Evolutionary conservation across 2,797 vertebrate species (phyloP).

Genomic region (Helarctos malayanus): DNA sequence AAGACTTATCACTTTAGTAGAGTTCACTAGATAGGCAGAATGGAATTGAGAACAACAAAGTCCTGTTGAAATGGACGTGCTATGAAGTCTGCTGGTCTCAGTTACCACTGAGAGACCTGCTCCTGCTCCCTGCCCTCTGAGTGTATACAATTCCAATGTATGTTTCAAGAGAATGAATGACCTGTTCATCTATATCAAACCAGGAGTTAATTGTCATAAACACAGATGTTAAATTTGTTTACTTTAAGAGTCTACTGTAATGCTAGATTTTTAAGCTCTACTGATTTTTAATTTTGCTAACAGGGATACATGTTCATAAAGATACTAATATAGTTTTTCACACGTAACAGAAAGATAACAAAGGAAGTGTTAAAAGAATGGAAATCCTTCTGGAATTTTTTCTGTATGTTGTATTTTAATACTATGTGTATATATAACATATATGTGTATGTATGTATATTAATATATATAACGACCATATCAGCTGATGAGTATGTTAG

Average conservation of each 20-base stretch:
- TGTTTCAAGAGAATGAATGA: conserved; percentile 10
- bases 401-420: background rate
- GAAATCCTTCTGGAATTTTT: background rate
- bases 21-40: background rate
- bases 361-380: background rate
- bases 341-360: background rate
- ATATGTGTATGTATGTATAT: background rate
- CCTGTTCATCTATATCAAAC: background rate
- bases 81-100: background rate
- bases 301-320: background rate
- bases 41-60: background rate
- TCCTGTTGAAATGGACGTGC: background rate
- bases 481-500: background rate
- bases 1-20: background rate
- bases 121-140: background rate
- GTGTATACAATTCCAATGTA: background rate
- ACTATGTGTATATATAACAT: background rate
- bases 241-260: background rate
- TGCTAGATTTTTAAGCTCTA: background rate
- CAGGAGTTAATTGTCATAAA: background rate
- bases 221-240: conserved; percentile 4
- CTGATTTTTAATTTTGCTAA: conserved; percentile 19
- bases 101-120: background rate
- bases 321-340: background rate
- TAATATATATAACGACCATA: background rate